Conservation (phyloP, 2,888 invertebrate species). For the Dasypolia templi region DNA sequence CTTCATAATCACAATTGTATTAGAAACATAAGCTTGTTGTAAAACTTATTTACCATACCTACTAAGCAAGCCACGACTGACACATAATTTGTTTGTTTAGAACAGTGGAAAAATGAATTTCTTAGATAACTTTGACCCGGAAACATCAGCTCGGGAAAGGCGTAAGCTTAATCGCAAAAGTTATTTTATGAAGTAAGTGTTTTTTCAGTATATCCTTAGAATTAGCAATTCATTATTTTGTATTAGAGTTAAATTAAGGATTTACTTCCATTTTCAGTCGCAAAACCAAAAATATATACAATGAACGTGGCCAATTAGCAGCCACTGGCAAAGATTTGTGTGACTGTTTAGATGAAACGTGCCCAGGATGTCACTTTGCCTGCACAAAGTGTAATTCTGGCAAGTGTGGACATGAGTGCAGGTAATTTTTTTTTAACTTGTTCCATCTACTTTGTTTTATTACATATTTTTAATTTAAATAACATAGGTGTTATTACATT, state of each 20-base stretch:
- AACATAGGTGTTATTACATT: background rate
- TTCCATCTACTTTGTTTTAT: background rate
- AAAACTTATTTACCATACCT: background rate
- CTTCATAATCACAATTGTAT: background rate
- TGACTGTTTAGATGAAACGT: conserved; percentile 94
- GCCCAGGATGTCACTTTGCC: conserved; percentile 96
- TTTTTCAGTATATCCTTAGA: background rate
- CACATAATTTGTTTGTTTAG: background rate
- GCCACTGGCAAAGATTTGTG: conserved; percentile 93
- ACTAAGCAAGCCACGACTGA: background rate
- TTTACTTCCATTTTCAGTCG: conserved; percentile 76
- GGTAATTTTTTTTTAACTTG: conserved; percentile 79
- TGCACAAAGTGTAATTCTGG: conserved; percentile 93
- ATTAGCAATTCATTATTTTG: background rate
- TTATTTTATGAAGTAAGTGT: conserved; percentile 83
- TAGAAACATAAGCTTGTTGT: too few relatives aligned
- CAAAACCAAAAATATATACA: conserved; percentile 91
- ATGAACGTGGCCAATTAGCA: conserved; percentile 92
- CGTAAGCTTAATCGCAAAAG: conserved; percentile 93
- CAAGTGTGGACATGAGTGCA: conserved; percentile 95
- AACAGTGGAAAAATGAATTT: conserved; percentile 74
- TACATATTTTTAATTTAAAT: background rate
- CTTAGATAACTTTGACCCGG: conserved; percentile 93
- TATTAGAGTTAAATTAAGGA: background rate
- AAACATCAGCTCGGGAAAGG: conserved; percentile 94